A percentile compares a stretch with the other conserved stretches of the same genome.
Conservation (phyloP, 2,797 vertebrate species). For the Acanthurus tractus region DNA sequence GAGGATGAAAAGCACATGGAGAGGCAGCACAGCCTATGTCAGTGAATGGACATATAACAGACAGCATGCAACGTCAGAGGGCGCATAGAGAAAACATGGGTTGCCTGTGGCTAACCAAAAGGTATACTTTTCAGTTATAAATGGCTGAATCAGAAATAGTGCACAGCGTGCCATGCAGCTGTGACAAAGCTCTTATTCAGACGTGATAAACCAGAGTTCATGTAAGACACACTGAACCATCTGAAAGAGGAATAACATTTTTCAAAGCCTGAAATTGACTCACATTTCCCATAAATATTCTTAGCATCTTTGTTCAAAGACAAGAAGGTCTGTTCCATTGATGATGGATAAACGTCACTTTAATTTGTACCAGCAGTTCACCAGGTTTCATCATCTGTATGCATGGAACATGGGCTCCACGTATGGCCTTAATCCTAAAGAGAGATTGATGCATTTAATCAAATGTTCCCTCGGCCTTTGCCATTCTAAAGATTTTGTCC, state of each 20-base stretch:
- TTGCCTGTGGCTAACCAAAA: conserved; percentile 73
- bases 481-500: conserved; percentile 71
- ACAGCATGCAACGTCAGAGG: conserved; percentile 41
- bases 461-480: conserved; percentile 75
- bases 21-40: conserved; percentile 35
- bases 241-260: conserved; percentile 48
- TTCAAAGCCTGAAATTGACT: conserved; percentile 50
- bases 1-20: conserved; percentile 42
- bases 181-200: conserved; percentile 74
- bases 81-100: conserved; percentile 64
- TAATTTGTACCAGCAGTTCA: conserved; percentile 64
- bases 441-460: conserved; percentile 86
- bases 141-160: conserved; percentile 70
- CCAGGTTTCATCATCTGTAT: conserved; percentile 56
- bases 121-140: conserved; percentile 74
- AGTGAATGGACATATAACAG: conserved; percentile 48
- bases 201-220: conserved; percentile 55
- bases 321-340: conserved; percentile 31
- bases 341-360: conserved; percentile 66
- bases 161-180: conserved; percentile 55
- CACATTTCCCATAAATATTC: conserved; percentile 42
- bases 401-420: conserved; percentile 40
- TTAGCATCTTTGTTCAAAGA: conserved; percentile 39
- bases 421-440: conserved; percentile 41
- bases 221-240: conserved; percentile 47